A percentile compares a stretch with the other conserved stretches of the same genome.
Conservation (phyloP, 2,113 vertebrate species). For the Miniopterus natalensis region DNA sequence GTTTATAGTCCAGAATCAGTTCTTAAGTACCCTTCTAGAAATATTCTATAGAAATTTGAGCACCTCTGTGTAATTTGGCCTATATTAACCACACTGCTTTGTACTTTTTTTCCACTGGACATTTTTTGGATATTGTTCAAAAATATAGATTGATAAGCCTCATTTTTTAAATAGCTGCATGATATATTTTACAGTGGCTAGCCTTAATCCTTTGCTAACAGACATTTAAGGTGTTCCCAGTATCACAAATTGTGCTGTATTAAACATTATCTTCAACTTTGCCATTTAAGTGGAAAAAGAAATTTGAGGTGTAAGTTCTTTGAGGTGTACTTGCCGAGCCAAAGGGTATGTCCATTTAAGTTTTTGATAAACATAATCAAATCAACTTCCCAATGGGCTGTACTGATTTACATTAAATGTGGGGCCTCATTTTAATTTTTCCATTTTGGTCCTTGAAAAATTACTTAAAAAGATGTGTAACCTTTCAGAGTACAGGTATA, state of each 20-base stretch:
- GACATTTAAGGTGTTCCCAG: background rate
- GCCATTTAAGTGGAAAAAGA: background rate
- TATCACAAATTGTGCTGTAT: background rate
- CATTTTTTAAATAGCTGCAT: background rate
- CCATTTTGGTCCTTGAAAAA: constrained; percentile 26
- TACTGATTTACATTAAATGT: constrained; percentile 1
- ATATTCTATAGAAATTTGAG: background rate
- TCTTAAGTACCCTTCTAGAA: constrained; percentile 11
- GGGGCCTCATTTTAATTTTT: background rate
- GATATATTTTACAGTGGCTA: background rate
- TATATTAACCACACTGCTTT: background rate
- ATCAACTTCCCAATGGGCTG: background rate
- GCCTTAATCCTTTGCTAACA: background rate
- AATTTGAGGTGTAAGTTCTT: background rate
- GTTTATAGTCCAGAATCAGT: background rate
- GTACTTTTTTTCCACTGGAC: background rate
- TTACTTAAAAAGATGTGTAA: background rate
- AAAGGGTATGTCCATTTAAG: background rate
- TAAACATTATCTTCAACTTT: constrained; percentile 28
- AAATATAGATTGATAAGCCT: background rate
- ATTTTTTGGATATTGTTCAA: background rate
- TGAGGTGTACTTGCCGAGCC: background rate
- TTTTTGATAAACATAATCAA: constrained; percentile 23
- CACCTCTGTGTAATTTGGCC: background rate
- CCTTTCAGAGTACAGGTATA: background rate